These are phyloP conservation scores for Kryptopterus vitreolus DNA, from an alignment of 2,797 vertebrate species.

Conservation along the genomic window DNA sequence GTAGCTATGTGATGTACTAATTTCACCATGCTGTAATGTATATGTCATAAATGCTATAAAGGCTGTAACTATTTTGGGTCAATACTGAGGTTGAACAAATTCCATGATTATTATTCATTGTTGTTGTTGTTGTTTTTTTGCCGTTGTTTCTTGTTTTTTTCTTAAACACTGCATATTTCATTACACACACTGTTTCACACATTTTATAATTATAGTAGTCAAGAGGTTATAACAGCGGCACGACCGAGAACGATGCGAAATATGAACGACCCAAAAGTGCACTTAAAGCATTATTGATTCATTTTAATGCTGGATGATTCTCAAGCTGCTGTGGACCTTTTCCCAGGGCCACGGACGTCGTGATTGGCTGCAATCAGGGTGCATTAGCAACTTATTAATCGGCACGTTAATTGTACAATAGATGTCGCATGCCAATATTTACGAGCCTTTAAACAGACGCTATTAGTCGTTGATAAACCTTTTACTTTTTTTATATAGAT, in stretches of 20 bases:
- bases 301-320: constrained; percentile 12
- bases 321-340: constrained; percentile 19
- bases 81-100: no score
- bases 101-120: no score
- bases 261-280: background rate
- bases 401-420: constrained; percentile 57
- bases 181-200: background rate
- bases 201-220: background rate
- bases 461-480: background rate
- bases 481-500: background rate
- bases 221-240: background rate
- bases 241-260: background rate
- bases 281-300: constrained; percentile 7
- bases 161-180: background rate
- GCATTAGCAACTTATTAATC: constrained; percentile 63
- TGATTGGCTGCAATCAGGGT: constrained; percentile 47
- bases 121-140: no score
- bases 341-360: constrained; percentile 49
- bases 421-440: constrained; percentile 53
- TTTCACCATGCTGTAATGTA: no score
- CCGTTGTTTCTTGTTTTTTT: no score
- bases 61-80: no score
- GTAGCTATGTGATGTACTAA: no score
- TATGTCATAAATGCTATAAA: no score
- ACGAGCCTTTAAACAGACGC: constrained; percentile 49